Percentiles rank a stretch among this genome's conserved stretches.
phyloP scores from a whole-genome alignment of 2,888 invertebrate species.

The Patella pellucida region DNA sequence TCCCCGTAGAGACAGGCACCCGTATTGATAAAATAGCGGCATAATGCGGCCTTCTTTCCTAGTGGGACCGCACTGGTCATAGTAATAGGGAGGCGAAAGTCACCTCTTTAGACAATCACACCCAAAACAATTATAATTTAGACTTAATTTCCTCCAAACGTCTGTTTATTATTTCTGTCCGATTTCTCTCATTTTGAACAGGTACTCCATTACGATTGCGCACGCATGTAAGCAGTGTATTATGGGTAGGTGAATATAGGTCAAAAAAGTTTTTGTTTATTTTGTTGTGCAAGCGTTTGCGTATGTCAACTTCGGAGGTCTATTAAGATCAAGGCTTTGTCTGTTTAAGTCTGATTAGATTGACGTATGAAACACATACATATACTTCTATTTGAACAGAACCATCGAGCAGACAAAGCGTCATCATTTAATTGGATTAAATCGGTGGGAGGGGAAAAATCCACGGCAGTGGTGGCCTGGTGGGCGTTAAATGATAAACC shows the following conservation, averaged over 20 bases:
- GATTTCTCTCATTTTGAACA: conserved; percentile 38
- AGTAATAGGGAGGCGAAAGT: conserved; percentile 28
- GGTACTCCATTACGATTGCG: conserved; percentile 33
- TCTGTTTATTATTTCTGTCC: not conserved
- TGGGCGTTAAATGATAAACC: too few species aligned
- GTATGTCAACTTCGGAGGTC: too few species aligned
- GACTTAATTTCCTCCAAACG: conserved; percentile 24
- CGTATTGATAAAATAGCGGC: conserved; percentile 57
- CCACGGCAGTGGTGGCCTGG: too few species aligned
- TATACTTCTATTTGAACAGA: too few species aligned
- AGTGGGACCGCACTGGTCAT: conserved; percentile 55
- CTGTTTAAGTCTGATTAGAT: too few species aligned
- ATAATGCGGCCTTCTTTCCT: conserved; percentile 56
- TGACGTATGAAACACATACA: too few species aligned
- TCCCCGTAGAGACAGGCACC: conserved; percentile 59
- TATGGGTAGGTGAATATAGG: conserved; percentile 34
- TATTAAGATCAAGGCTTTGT: too few species aligned
- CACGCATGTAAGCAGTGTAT: conserved; percentile 45
- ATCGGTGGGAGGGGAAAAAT: too few species aligned
- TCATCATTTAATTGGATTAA: too few species aligned
- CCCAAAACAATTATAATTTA: conserved; percentile 24
- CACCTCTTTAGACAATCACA: conserved; percentile 16
- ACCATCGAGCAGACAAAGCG: too few species aligned
- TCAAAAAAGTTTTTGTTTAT: not conserved
- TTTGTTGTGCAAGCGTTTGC: too few species aligned